Percentiles rank a stretch among this genome's conserved stretches.
Evolutionary conservation across 2,888 invertebrate genomes (phyloP).

Genomic region (Lepidocyrtoides sp.): DNA sequence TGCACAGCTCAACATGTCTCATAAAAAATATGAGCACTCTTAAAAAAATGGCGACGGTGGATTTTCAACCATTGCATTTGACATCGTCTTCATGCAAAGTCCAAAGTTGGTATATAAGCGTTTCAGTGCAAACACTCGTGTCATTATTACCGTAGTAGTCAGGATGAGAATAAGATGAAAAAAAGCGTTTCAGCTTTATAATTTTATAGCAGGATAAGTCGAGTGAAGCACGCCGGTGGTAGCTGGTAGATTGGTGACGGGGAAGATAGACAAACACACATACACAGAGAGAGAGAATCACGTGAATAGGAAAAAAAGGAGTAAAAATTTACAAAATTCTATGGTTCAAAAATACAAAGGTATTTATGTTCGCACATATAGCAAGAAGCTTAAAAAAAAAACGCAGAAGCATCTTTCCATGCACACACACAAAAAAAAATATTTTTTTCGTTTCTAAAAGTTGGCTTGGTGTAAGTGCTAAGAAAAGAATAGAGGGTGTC

Average conservation of each 20-base stretch:
- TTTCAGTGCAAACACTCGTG: conserved; percentile 14
- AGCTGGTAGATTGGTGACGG: background rate
- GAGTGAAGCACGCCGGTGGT: background rate
- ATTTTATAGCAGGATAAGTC: background rate
- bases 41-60: background rate
- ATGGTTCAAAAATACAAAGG: background rate
- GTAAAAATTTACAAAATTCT: background rate
- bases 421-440: no score
- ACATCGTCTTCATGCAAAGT: background rate
- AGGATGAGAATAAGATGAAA: conserved; percentile 22
- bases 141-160: conserved; percentile 26
- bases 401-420: no score
- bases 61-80: background rate
- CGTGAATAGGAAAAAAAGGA: background rate
- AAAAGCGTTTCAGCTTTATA: conserved; percentile 9
- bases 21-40: conserved; percentile 5
- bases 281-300: background rate
- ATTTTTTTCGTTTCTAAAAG: background rate
- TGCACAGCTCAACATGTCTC: background rate
- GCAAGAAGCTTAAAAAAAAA: no score
- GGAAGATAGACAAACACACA: background rate
- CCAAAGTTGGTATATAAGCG: conserved; percentile 32
- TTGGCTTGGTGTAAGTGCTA: background rate
- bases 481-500: conserved; percentile 80
- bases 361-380: background rate